phyloP scores from a whole-genome alignment of 2,888 invertebrate species.

The Phyllotreta striolata region DNA sequence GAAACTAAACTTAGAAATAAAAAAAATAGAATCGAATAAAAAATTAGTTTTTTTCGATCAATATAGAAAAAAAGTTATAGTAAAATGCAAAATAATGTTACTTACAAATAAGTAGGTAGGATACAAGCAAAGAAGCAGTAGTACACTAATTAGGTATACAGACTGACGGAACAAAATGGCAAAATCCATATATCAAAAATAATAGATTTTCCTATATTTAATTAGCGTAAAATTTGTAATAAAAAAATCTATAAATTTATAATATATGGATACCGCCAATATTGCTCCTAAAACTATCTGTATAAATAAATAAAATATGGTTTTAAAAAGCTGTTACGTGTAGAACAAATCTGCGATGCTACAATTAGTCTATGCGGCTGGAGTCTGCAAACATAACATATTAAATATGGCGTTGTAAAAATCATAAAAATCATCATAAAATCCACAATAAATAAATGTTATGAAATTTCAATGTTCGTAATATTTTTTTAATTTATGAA shows the following conservation, averaged over 20 bases:
- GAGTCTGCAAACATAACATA: slow-evolving; percentile 61
- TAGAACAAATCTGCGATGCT: slow-evolving; percentile 60
- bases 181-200: not conserved
- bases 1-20: not conserved
- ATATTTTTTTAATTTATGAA: slow-evolving; percentile 41
- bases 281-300: not conserved
- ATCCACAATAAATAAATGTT: slow-evolving; percentile 42
- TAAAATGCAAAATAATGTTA: slow-evolving; percentile 38
- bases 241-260: not conserved
- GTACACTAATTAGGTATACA: slow-evolving; percentile 33
- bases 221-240: too few relatives aligned
- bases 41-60: slow-evolving; percentile 3
- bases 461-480: slow-evolving; percentile 42
- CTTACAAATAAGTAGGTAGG: slow-evolving; percentile 41
- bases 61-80: slow-evolving; percentile 23
- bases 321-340: slow-evolving; percentile 59
- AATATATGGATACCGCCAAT: not conserved
- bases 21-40: slow-evolving; percentile 11
- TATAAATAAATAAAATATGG: slow-evolving; percentile 33
- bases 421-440: slow-evolving; percentile 43
- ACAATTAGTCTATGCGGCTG: slow-evolving; percentile 61
- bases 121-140: slow-evolving; percentile 41
- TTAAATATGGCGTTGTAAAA: slow-evolving; percentile 57
- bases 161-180: slow-evolving; percentile 1
- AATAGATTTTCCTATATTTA: slow-evolving; percentile 8